These are phyloP conservation scores for Amphipyra tragopoginis DNA, from an alignment of 2,888 invertebrate genomes.

Conservation along the genomic window DNA sequence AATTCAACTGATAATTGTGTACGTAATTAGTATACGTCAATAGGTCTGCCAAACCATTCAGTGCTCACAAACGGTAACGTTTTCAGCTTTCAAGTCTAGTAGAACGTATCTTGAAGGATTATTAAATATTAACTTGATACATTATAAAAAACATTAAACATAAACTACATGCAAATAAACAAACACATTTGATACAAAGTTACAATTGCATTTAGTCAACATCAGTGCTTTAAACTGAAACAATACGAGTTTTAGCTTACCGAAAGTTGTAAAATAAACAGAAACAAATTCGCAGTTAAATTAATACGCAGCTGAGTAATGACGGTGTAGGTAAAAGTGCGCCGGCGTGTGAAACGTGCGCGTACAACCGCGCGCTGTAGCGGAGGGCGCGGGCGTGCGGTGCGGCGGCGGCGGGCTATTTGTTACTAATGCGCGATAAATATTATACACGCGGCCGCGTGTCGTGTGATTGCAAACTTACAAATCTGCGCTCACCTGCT, in stretches of 20 bases:
- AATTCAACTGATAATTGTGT: too few relatives aligned
- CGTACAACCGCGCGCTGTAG: not conserved
- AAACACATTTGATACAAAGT: conserved; percentile 14
- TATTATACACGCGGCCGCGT: conserved; percentile 5
- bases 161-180: not conserved
- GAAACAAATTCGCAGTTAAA: conserved; percentile 5
- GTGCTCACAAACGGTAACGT: too few relatives aligned
- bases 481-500: not conserved
- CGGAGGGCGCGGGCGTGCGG: too few relatives aligned
- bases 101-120: not conserved
- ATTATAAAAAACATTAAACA: not conserved
- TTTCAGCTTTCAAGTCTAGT: too few relatives aligned
- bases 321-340: conserved; percentile 4
- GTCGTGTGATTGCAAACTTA: not conserved
- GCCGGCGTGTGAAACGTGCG: not conserved
- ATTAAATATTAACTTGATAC: too few relatives aligned
- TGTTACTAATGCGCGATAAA: conserved; percentile 15
- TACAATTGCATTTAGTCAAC: conserved; percentile 3
- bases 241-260: conserved; percentile 1
- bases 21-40: too few relatives aligned
- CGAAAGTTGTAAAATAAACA: conserved; percentile 8
- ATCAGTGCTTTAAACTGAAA: not conserved
- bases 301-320: conserved; percentile 1
- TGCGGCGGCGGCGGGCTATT: not conserved
- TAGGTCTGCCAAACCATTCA: too few relatives aligned